These are phyloP conservation scores for Cataglyphis cursor DNA, from an alignment of 2,888 invertebrate species.

Conservation along the genomic window DNA sequence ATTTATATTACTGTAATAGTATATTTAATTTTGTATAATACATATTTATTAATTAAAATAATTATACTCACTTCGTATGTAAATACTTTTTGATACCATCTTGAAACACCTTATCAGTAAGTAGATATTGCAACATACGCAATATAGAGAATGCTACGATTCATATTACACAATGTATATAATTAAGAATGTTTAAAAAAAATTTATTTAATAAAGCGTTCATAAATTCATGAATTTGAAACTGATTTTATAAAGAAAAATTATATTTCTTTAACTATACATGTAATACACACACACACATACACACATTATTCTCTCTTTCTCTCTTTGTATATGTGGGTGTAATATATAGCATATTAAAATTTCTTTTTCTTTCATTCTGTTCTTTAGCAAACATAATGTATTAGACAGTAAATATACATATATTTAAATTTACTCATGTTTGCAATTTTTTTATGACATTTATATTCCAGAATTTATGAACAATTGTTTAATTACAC, in stretches of 20 bases:
- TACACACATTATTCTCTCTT: not conserved
- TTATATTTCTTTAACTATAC: not conserved
- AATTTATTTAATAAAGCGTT: no score
- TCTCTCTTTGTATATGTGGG: not conserved
- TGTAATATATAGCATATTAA: not conserved
- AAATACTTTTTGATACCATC: slow-evolving; percentile 83
- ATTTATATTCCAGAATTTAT: not conserved
- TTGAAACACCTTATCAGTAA: slow-evolving; percentile 87
- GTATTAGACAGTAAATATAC: not conserved
- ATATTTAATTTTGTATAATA: not conserved
- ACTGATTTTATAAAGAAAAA: not conserved
- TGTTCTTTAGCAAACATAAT: not conserved
- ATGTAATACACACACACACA: not conserved
- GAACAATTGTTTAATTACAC: not conserved
- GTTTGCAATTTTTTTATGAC: not conserved
- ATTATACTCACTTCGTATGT: slow-evolving; percentile 73
- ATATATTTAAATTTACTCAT: not conserved
- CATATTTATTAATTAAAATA: not conserved
- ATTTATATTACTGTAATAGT: not conserved
- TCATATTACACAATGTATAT: not conserved
- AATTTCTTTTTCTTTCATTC: not conserved
- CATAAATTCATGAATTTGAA: no score
- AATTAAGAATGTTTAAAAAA: not conserved
- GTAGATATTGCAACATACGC: slow-evolving; percentile 88
- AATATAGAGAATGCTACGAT: slow-evolving; percentile 85